These are phyloP conservation scores for Drymodes brunneopygia DNA, from an alignment of 2,113 vertebrate species.

Conservation along the genomic window DNA sequence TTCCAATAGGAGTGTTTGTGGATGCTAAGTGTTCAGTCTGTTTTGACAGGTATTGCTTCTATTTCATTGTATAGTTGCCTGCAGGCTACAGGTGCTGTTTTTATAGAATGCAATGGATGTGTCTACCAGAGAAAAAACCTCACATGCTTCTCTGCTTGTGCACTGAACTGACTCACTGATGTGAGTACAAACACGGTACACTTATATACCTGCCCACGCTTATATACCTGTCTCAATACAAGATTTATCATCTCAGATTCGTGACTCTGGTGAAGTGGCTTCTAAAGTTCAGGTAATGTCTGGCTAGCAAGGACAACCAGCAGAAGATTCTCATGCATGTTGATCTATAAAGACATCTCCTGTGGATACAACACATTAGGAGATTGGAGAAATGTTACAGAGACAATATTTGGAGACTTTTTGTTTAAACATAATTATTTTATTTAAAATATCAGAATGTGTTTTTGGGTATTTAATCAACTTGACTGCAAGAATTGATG, in stretches of 20 bases:
- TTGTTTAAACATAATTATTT: neutral
- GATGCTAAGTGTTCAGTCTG: neutral
- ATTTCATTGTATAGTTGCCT: neutral
- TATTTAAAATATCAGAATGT: neutral
- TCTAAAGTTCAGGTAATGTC: neutral
- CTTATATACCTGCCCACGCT: neutral
- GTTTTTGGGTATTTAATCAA: neutral
- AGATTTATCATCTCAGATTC: neutral
- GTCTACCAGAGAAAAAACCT: neutral
- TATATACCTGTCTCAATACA: neutral
- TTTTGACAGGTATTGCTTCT: constrained; percentile 24
- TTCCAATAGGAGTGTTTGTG: neutral
- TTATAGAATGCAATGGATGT: neutral
- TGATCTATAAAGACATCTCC: neutral
- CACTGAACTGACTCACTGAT: neutral
- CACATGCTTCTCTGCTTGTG: neutral
- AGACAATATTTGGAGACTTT: neutral
- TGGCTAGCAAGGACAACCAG: neutral
- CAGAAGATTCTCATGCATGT: neutral
- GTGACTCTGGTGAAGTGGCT: neutral
- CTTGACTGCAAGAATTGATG: neutral
- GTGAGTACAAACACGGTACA: neutral
- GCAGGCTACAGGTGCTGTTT: neutral
- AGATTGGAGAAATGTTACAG: neutral
- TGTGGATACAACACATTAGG: neutral